phyloP scores from a whole-genome alignment of 2,888 invertebrate genomes.

The Carcina quercana region DNA sequence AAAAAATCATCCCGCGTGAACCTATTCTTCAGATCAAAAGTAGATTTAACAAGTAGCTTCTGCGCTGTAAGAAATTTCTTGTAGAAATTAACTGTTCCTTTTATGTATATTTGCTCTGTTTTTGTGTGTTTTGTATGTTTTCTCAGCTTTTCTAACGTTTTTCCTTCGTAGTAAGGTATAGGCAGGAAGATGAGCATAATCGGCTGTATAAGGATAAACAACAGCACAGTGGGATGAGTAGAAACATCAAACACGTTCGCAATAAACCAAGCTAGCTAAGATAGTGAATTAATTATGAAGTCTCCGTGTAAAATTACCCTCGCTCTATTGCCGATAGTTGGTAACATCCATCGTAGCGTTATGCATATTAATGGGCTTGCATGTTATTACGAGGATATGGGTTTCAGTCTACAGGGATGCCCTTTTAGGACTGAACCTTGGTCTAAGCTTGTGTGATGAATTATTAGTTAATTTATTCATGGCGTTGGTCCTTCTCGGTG shows the following conservation, averaged over 20 bases:
- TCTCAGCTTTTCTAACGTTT: no score
- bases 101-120: no score
- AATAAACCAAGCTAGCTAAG: conserved; percentile 48
- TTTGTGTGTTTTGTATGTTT: no score
- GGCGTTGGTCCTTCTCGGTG: neutral
- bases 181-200: no score
- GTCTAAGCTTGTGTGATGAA: conserved; percentile 25
- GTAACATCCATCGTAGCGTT: conserved; percentile 48
- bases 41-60: no score
- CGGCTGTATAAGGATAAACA: conserved; percentile 7
- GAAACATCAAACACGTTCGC: conserved; percentile 27
- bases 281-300: conserved; percentile 63
- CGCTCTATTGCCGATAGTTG: conserved; percentile 47
- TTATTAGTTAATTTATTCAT: conserved; percentile 25
- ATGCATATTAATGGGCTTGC: conserved; percentile 62
- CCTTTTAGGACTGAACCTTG: conserved; percentile 30
- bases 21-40: no score
- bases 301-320: conserved; percentile 50
- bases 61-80: no score
- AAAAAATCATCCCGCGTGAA: no score
- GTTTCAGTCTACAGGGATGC: conserved; percentile 8
- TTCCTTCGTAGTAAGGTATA: no score
- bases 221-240: conserved; percentile 18
- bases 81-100: no score
- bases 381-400: conserved; percentile 45